phyloP scores from a whole-genome alignment of 2,888 invertebrate species.

The Ophioninae sp. region DNA sequence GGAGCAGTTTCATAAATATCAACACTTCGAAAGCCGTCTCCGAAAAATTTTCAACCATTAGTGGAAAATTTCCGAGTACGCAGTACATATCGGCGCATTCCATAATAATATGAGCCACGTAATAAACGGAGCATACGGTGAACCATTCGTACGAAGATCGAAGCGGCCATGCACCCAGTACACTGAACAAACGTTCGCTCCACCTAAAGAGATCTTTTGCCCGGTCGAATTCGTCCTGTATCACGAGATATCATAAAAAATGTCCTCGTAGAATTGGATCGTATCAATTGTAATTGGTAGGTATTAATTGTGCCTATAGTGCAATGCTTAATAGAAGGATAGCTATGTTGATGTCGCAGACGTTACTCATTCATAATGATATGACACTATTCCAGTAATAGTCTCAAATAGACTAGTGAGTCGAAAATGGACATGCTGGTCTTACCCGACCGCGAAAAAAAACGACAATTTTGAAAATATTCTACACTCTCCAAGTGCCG shows the following conservation, averaged over 20 bases:
- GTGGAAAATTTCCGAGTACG: slow-evolving; percentile 36
- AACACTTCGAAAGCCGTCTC: slow-evolving; percentile 8
- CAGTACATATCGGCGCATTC: slow-evolving; percentile 23
- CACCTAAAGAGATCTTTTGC: slow-evolving; percentile 28
- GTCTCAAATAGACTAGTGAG: not conserved
- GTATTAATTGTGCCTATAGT: not conserved
- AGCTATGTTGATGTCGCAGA: not conserved
- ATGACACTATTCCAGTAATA: not conserved
- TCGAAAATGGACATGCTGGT: not conserved
- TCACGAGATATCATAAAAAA: not conserved
- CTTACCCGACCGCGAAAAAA: not conserved
- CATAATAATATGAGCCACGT: slow-evolving; percentile 22
- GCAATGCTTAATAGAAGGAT: not conserved
- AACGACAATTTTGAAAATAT: not conserved
- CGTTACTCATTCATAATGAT: not conserved
- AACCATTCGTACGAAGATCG: slow-evolving; percentile 3
- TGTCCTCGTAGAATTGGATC: not conserved
- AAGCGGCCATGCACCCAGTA: slow-evolving; percentile 42
- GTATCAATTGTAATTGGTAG: not conserved
- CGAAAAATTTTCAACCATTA: slow-evolving; percentile 36
- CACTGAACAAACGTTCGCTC: slow-evolving; percentile 26
- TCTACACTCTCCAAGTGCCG: not conserved
- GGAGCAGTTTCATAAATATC: slow-evolving; percentile 3
- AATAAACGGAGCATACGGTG: slow-evolving; percentile 23
- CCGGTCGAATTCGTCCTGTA: slow-evolving; percentile 18